Percentiles rank a stretch among this genome's conserved stretches.
Conservation (phyloP, 2,113 vertebrate genomes). For the Atherinomorus stipes region DNA sequence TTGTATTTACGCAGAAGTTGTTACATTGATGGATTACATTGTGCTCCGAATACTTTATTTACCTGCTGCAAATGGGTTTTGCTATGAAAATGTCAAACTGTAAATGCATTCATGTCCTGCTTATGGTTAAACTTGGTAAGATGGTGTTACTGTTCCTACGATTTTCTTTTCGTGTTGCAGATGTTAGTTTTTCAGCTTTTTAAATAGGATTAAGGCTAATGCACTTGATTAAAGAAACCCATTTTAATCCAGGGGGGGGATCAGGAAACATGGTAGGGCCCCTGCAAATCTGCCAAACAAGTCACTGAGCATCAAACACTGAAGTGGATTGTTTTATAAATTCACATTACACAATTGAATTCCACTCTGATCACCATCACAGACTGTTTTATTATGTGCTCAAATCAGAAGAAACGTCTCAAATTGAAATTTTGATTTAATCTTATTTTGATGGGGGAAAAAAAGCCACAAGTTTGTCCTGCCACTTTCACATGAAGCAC, state of each 20-base stretch:
- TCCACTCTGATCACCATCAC: background rate
- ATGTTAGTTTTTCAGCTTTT: constrained; percentile 3
- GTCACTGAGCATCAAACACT: constrained; percentile 31
- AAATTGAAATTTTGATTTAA: no score
- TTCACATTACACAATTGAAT: background rate
- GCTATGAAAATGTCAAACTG: constrained; percentile 24
- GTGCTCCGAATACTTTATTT: constrained; percentile 26
- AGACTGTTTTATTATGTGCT: constrained; percentile 1
- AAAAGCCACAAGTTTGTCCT: background rate
- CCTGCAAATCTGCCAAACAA: constrained; percentile 40
- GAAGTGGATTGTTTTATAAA: background rate
- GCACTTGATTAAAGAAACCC: constrained; percentile 36
- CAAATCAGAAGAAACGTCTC: background rate
- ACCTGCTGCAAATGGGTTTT: constrained; percentile 7
- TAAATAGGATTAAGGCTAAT: constrained; percentile 8
- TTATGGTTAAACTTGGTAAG: background rate
- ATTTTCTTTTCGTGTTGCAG: background rate
- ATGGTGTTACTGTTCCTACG: constrained; percentile 23
- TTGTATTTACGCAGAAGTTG: constrained; percentile 29
- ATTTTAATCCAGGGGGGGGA: background rate
- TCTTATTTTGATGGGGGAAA: constrained; percentile 1
- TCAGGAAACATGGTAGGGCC: background rate
- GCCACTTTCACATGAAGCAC: constrained; percentile 6
- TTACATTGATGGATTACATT: constrained; percentile 42
- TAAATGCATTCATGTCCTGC: constrained; percentile 4